Evolutionary conservation across 2,113 vertebrate species (phyloP), one percentile per base, ranked within the genome.

Genomic region (Campylomormyrus tamandua): DNA sequence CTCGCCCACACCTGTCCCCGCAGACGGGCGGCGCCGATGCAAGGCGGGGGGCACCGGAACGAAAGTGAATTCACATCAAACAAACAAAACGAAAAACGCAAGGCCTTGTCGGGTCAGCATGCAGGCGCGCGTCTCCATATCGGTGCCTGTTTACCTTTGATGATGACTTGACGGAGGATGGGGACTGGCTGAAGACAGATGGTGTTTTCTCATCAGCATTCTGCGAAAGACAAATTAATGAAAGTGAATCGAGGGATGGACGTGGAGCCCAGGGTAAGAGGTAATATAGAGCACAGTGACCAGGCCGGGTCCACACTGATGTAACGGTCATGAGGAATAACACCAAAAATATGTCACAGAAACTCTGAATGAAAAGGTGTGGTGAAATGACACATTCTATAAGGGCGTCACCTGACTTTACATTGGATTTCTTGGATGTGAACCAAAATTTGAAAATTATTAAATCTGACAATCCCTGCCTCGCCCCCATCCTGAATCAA

Each of bases 81-180:
- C 31, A 42, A 15, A 50, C 6, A 46, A 50, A 50, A 50, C 88
- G 88, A 27, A 52, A 89, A 89, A 9, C 8, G 35, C 56, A 88
- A 42, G 24, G 52, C 56, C 77, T 45, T 8, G 50, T 49, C 48
- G 66, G 13, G 87, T 50, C 1, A 31, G 49, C 84, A 24, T 80
- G 56, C 45, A 35, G 31, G 46, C 24, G 70, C 27, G 49, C 0
- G 39, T 1, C 11, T 70, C 49, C 48, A 39, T 35, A 3, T 3
- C 0, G n/a, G 1, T 27, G n/a, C 21, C 0, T 91, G 92, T 91
- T 90, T 95, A 94, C 95, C 95, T 39, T 89, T 92, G 58, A 91
- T 10, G 3, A 39, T 87, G 0, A 96, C 95, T 95, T 95, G 45
- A 91, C 35, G 0, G 95, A 94, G 90, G 94, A 95, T 88, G 95